These are phyloP conservation scores for Buathra laborator DNA, from an alignment of 2,888 invertebrate species.

Conservation along the genomic window DNA sequence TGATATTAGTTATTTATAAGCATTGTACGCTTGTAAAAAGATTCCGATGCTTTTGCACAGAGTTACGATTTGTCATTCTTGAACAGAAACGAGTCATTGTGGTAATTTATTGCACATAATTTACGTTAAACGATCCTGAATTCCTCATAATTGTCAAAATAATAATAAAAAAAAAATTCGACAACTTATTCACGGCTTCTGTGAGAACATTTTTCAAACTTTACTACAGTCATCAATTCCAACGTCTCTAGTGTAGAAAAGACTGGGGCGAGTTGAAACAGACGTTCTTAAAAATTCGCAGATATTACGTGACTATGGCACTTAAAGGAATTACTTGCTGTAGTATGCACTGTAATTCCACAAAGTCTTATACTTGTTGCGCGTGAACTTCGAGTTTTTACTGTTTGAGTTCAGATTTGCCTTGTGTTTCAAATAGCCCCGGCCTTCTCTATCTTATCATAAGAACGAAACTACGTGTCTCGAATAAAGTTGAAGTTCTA, in stretches of 20 bases:
- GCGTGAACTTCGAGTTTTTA: too few relatives aligned
- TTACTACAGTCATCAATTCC: neutral
- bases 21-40: slow-evolving; percentile 30
- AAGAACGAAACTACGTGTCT: too few relatives aligned
- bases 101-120: neutral
- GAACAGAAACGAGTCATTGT: neutral
- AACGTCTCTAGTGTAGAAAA: neutral
- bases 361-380: too few relatives aligned
- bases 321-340: too few relatives aligned
- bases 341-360: too few relatives aligned
- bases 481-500: neutral
- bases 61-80: slow-evolving; percentile 1
- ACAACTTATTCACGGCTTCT: neutral
- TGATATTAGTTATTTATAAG: slow-evolving; percentile 43
- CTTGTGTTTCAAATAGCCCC: too few relatives aligned
- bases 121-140: neutral
- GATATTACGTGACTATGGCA: too few relatives aligned
- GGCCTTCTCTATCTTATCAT: too few relatives aligned
- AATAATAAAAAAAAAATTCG: neutral
- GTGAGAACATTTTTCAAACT: neutral
- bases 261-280: too few relatives aligned
- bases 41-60: slow-evolving; percentile 3
- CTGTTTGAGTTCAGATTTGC: too few relatives aligned
- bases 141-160: neutral
- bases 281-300: too few relatives aligned